phyloP scores from a whole-genome alignment of 2,888 invertebrate genomes.

The Caenorhabditis wallacei region DNA sequence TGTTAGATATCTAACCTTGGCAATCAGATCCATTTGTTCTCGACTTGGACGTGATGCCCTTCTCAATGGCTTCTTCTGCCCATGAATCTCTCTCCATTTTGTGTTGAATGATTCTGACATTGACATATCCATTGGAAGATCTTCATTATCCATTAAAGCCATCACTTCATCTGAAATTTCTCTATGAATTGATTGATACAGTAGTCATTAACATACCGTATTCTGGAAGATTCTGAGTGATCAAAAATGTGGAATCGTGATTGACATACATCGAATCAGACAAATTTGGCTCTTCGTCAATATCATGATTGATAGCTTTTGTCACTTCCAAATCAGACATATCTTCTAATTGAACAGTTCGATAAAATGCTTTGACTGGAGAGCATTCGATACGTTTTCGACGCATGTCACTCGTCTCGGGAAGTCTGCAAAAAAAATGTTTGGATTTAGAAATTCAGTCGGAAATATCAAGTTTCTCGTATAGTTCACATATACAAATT shows the following conservation, averaged over 20 bases:
- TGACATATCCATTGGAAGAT: conserved; percentile 53
- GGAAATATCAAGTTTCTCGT: conserved; percentile 39
- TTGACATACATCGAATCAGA: conserved; percentile 77
- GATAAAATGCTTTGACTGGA: conserved; percentile 73
- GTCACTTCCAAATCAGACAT: conserved; percentile 69
- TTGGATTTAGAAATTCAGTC: conserved; percentile 8
- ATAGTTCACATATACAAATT: conserved; percentile 34
- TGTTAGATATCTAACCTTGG: conserved; percentile 64
- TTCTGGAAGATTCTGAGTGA: conserved; percentile 64
- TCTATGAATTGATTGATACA: neutral
- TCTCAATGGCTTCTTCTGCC: conserved; percentile 56
- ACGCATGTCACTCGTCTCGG: conserved; percentile 58
- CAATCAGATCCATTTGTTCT: conserved; percentile 66
- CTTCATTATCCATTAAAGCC: conserved; percentile 68
- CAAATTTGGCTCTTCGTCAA: conserved; percentile 66
- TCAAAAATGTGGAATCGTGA: conserved; percentile 62
- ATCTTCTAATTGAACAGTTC: conserved; percentile 71
- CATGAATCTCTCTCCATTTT: conserved; percentile 73
- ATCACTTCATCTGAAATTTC: conserved; percentile 73
- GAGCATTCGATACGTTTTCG: conserved; percentile 66
- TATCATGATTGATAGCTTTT: conserved; percentile 64
- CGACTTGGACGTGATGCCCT: conserved; percentile 51
- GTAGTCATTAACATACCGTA: conserved; percentile 57
- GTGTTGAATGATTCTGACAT: conserved; percentile 73
- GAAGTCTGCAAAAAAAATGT: conserved; percentile 57